phyloP scores from a whole-genome alignment of 2,797 vertebrate species.

The Eulemur albifrons region DNA sequence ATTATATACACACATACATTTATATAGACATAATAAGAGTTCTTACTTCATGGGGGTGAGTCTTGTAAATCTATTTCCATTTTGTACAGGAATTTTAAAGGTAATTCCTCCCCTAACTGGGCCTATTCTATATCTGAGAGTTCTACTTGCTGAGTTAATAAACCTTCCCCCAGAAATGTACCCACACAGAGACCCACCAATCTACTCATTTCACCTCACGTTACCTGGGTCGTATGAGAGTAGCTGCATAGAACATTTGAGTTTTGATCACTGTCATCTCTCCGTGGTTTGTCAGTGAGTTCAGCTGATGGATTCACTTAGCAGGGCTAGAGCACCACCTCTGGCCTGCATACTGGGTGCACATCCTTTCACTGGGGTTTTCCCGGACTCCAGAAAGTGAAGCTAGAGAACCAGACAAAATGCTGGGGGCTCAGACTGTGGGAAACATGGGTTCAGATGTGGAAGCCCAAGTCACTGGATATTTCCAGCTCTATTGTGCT shows the following conservation, averaged over 20 bases:
- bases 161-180: constrained; percentile 22
- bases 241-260: neutral
- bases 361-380: neutral
- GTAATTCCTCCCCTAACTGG: constrained; percentile 14
- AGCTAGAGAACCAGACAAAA: neutral
- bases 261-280: neutral
- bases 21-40: neutral
- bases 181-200: constrained; percentile 34
- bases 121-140: constrained; percentile 5
- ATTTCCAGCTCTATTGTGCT: neutral
- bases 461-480: neutral
- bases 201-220: neutral
- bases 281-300: neutral
- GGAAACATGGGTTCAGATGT: neutral
- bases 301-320: neutral
- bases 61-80: constrained; percentile 67
- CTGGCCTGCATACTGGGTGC: neutral
- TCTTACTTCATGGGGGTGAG: constrained; percentile 61
- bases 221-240: neutral
- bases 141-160: constrained; percentile 22
- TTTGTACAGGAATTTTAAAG: constrained; percentile 57
- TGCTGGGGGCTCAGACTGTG: neutral
- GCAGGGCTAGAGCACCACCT: neutral
- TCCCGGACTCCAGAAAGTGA: neutral
- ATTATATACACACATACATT: neutral